Evolutionary conservation across 2,888 invertebrate species (phyloP), one percentile per base, ranked within the genome.

Genomic region (Dryocosmus kuriphilus): DNA sequence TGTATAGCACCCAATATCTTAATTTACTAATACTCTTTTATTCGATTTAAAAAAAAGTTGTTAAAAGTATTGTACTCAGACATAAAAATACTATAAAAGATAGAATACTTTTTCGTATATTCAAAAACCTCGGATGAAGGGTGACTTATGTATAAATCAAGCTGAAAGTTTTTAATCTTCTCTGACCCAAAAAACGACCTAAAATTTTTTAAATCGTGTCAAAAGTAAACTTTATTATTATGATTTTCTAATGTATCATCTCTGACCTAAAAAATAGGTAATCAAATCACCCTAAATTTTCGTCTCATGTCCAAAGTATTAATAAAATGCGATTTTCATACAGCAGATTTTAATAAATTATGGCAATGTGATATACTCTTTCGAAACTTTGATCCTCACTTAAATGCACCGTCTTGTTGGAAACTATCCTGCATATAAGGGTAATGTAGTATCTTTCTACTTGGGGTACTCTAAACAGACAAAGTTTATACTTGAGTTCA

Each of bases 351-450:
- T 67, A 67, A 67, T 67, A 67, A 41, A 41, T 8, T 27, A 67
- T 67, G 65, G 46, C 38, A 67, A 41, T 16, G 24, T 67, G 65
- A 67, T 67, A 27, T 24, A 41, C 65, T 27, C 16, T 35, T 35
- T 57, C 5, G 35, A 67, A 67, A 67, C 65, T 67, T 67, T 67
- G 41, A 67, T 67, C 65, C 27, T 27, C 41, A 41, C 22, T 65
- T 41, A 65, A 65, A 41, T 65, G 22, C 24, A 41, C 22, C 38
- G 16, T 6, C 22, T 46, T 41, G 16, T 67, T 27, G 16, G 41
- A 41, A 67, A 41, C 65, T 67, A n/a, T 30, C 4, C 9, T 32
- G 46, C 41, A 46, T 38, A 67, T 24, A 19, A 67, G 41, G 16
- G 24, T 67, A 67, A 67, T 67, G 41, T 27, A 57, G n/a, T 24